Percentiles rank a stretch among this genome's conserved stretches.
Conservation (phyloP, 2,888 invertebrate species). For the Balanococcus diminutus region DNA sequence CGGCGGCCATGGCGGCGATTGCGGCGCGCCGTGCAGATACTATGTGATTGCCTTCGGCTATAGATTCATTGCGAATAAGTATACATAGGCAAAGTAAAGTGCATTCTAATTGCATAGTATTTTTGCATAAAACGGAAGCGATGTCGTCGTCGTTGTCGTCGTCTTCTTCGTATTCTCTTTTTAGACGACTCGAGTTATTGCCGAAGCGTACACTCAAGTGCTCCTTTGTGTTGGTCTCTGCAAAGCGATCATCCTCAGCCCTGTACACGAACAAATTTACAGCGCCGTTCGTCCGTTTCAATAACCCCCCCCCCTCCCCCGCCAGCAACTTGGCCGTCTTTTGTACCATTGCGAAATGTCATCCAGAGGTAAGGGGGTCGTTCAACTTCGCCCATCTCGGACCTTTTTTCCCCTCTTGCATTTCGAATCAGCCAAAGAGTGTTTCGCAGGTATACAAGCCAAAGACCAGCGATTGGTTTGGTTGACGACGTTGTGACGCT, state of each 20-base stretch:
- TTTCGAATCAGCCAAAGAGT: no score
- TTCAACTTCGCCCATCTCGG: neutral
- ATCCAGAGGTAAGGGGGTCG: neutral
- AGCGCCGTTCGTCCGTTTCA: neutral
- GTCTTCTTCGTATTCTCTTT: neutral
- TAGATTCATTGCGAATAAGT: constrained; percentile 44
- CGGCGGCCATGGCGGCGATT: neutral
- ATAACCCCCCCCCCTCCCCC: no score
- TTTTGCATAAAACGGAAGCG: constrained; percentile 54
- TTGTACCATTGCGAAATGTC: neutral
- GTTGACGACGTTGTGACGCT: neutral
- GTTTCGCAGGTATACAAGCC: no score
- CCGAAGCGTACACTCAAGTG: neutral
- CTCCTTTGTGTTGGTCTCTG: neutral
- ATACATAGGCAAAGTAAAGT: constrained; percentile 49
- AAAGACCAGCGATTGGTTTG: neutral
- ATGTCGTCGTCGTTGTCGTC: constrained; percentile 10
- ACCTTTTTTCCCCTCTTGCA: neutral
- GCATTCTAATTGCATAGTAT: constrained; percentile 54
- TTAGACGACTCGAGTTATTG: constrained; percentile 13
- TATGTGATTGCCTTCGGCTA: constrained; percentile 2
- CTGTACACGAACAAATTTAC: constrained; percentile 1
- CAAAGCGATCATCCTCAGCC: neutral
- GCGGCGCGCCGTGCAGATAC: neutral
- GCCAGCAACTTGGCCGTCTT: neutral